Conservation (phyloP, 2,113 vertebrate genomes). For the Brienomyrus longianalis region DNA sequence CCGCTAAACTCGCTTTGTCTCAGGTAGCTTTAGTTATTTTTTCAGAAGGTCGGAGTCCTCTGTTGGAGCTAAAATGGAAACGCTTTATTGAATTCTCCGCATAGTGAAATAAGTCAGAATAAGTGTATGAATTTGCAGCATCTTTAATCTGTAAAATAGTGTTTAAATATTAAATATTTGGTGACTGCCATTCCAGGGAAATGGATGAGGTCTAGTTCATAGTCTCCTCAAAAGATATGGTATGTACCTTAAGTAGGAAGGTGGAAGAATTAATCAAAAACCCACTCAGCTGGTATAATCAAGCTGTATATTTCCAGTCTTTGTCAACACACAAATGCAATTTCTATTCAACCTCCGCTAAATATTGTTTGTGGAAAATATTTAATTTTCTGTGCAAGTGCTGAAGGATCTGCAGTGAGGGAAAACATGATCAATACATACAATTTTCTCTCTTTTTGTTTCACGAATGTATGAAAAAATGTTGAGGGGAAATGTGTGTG, state of each 20-base stretch:
- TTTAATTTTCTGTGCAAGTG: background rate
- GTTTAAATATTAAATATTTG: background rate
- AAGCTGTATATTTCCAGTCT: background rate
- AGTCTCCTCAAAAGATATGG: background rate
- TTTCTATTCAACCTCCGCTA: background rate
- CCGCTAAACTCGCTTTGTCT: background rate
- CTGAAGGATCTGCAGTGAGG: conserved; percentile 2
- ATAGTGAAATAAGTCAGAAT: background rate
- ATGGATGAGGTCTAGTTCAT: background rate
- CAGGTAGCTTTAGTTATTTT: background rate
- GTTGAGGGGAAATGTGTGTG: background rate
- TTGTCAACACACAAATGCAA: background rate
- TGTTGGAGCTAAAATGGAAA: background rate
- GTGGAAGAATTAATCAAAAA: background rate
- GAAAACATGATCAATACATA: conserved; percentile 1
- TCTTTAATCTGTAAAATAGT: background rate
- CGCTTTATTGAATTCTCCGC: background rate
- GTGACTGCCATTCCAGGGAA: background rate
- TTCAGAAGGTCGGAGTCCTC: background rate
- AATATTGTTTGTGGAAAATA: background rate
- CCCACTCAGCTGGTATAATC: background rate
- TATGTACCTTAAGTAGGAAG: background rate
- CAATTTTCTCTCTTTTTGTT: conserved; percentile 9
- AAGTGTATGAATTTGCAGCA: background rate
- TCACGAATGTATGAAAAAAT: background rate